These are phyloP conservation scores for Enteromius fasciolatus DNA, from an alignment of 2,797 vertebrate genomes.

Conservation along the genomic window DNA sequence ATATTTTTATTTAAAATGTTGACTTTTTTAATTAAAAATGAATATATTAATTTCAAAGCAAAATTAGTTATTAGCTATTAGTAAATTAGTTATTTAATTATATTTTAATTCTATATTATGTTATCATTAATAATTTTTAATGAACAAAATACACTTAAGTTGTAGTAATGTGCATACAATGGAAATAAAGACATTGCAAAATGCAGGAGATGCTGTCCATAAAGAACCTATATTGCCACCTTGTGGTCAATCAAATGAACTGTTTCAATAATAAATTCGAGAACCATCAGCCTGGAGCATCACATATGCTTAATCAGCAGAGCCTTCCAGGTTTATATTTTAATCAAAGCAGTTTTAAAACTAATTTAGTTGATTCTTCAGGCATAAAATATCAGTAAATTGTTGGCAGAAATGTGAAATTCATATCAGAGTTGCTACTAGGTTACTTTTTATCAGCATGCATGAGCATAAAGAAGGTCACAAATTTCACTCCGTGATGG, in stretches of 20 bases:
- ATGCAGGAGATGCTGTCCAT: background rate
- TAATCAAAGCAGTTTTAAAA: conserved; percentile 7
- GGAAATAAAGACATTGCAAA: background rate
- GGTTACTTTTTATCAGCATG: background rate
- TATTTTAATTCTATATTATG: background rate
- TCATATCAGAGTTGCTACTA: background rate
- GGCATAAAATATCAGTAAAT: background rate
- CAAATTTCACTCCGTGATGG: background rate
- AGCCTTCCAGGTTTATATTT: background rate
- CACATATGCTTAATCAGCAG: background rate
- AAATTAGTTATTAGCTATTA: too few species aligned
- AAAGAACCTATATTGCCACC: conserved; percentile 21
- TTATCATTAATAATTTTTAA: background rate
- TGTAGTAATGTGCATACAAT: background rate
- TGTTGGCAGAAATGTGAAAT: background rate
- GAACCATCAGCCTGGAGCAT: background rate
- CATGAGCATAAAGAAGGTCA: background rate
- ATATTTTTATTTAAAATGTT: too few species aligned
- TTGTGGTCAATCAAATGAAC: conserved; percentile 29
- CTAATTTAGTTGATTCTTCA: background rate
- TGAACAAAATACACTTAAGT: background rate
- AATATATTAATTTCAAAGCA: background rate
- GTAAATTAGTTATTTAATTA: too few species aligned
- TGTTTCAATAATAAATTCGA: background rate
- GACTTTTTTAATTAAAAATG: background rate